Percentiles rank a stretch among this genome's conserved stretches.
Conservation (phyloP, 2,113 vertebrate species). For the Notarius lentiginosus region DNA sequence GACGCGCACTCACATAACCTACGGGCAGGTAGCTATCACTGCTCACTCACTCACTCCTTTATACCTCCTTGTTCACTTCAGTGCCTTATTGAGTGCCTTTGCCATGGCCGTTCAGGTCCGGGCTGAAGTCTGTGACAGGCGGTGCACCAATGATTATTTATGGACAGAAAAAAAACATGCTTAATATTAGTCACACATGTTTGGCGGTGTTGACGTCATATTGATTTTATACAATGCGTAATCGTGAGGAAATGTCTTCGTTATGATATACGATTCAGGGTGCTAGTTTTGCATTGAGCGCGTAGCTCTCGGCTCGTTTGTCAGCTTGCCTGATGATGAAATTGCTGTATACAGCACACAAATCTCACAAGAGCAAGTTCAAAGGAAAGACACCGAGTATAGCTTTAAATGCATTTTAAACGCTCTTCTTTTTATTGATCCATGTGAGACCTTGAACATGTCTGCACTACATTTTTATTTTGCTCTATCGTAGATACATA, state of each 20-base stretch:
- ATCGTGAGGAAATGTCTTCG: conserved; percentile 46
- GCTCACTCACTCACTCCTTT: neutral
- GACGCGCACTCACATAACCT: conserved; percentile 23
- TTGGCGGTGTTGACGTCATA: conserved; percentile 22
- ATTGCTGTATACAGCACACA: conserved; percentile 47
- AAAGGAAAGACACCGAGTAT: conserved; percentile 57
- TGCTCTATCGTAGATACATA: too few relatives aligned
- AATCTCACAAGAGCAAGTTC: conserved; percentile 57
- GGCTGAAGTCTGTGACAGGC: conserved; percentile 28
- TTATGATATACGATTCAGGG: conserved; percentile 47
- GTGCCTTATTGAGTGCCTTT: conserved; percentile 53
- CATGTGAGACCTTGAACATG: conserved; percentile 28
- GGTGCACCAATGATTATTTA: conserved; percentile 35
- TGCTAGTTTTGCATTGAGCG: conserved; percentile 12
- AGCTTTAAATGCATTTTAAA: conserved; percentile 41
- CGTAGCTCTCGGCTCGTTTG: conserved; percentile 37
- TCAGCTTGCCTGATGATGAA: conserved; percentile 44
- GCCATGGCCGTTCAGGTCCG: conserved; percentile 36
- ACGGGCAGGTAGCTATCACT: conserved; percentile 51
- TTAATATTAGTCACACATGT: conserved; percentile 35
- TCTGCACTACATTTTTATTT: neutral
- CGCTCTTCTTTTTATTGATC: conserved; percentile 44
- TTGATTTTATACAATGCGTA: conserved; percentile 42
- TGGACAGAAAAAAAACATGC: neutral
- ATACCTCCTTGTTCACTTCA: neutral